Evolutionary conservation across 2,113 vertebrate genomes (phyloP).

Genomic region (Hydrochoerus hydrochaeris): DNA sequence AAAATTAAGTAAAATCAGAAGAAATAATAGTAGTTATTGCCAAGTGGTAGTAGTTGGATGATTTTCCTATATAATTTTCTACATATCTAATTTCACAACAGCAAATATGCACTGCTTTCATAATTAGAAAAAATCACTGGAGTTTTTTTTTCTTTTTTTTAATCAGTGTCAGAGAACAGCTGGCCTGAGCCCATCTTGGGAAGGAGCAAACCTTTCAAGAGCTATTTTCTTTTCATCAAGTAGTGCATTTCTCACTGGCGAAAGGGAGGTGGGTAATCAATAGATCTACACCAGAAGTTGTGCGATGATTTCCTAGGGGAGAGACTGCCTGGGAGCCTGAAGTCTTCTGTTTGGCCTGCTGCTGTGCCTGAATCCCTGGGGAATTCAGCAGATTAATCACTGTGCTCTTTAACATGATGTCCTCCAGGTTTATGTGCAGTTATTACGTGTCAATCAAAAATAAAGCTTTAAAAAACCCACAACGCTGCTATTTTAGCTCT

Average conservation of each 20-base stretch:
- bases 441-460: neutral
- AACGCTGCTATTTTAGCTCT: neutral
- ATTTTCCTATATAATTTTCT: conserved; percentile 40
- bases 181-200: neutral
- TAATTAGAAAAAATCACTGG: conserved; percentile 20
- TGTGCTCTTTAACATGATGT: neutral
- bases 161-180: conserved; percentile 24
- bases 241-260: neutral
- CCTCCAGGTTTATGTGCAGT: neutral
- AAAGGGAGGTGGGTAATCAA: neutral
- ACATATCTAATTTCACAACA: conserved; percentile 15
- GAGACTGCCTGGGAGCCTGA: neutral
- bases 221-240: conserved; percentile 51
- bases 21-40: neutral
- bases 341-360: neutral
- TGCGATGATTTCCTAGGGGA: conserved; percentile 51
- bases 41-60: conserved; percentile 28
- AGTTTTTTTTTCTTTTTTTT: neutral
- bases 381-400: conserved; percentile 53
- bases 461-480: neutral
- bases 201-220: conserved; percentile 19
- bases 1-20: conserved; percentile 45
- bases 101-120: neutral
- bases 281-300: conserved; percentile 32
- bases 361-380: neutral